Evolutionary conservation across 1,140 invertebrate genomes (phyloP).

Genomic region (Zaprionus taronus): DNA sequence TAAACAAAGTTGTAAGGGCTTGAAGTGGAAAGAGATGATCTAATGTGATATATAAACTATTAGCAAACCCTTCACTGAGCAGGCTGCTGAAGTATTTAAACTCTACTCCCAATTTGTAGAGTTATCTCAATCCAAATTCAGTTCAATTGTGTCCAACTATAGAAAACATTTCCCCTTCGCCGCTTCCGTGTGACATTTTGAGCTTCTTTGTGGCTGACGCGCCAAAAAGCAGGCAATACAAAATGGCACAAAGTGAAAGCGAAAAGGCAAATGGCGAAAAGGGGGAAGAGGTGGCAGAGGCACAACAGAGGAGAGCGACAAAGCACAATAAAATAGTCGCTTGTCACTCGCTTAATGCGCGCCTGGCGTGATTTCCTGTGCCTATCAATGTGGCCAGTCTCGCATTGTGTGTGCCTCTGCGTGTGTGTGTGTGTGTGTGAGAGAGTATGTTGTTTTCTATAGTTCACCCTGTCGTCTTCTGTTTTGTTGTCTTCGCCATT

Average conservation of each 20-base stretch:
- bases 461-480: not conserved
- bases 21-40: no score
- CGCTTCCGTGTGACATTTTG: not conserved
- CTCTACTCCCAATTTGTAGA: not conserved
- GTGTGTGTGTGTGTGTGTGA: constrained; percentile 14
- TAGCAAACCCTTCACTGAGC: no score
- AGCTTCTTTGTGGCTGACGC: not conserved
- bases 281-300: not conserved
- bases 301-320: constrained; percentile 6
- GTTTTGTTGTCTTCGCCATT: constrained; percentile 33
- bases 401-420: constrained; percentile 21
- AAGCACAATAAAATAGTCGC: constrained; percentile 37
- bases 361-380: constrained; percentile 67
- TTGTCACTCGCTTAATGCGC: constrained; percentile 61
- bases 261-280: not conserved
- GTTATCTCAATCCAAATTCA: constrained; percentile 1
- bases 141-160: not conserved
- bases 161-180: not conserved
- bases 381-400: constrained; percentile 5
- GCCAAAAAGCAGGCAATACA: constrained; percentile 1
- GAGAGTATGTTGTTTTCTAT: constrained; percentile 1
- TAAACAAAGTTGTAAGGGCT: no score
- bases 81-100: no score
- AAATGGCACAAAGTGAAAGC: not conserved
- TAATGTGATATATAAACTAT: no score